Evolutionary conservation across 2,113 vertebrate genomes (phyloP).

Genomic region (Mirounga angustirostris): DNA sequence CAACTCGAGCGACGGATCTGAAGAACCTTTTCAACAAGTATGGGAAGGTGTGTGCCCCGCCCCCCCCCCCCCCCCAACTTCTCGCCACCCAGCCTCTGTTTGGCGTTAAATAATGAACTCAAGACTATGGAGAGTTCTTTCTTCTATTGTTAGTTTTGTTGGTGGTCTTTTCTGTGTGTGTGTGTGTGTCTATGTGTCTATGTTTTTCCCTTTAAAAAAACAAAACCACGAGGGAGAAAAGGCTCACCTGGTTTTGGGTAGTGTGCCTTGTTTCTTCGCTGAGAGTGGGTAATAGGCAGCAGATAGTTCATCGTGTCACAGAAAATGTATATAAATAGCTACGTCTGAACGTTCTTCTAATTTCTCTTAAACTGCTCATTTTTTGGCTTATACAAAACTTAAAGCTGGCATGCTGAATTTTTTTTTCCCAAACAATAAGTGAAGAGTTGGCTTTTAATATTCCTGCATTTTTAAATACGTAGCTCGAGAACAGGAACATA

Average conservation of each 20-base stretch:
- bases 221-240: neutral
- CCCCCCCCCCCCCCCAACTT: rapidly evolving
- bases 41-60: slow-evolving; percentile 92
- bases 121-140: neutral
- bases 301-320: rapidly evolving
- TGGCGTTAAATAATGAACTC: neutral
- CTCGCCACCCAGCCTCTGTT: rapidly evolving
- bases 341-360: neutral
- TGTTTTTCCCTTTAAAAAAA: neutral
- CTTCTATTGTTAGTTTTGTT: neutral
- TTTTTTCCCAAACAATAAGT: neutral
- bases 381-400: neutral
- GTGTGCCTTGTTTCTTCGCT: neutral
- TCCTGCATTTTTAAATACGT: neutral
- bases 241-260: neutral
- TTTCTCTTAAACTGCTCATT: neutral
- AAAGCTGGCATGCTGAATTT: neutral
- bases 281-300: too few species aligned
- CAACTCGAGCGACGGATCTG: slow-evolving; percentile 97
- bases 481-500: neutral
- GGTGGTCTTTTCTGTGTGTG: neutral
- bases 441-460: neutral
- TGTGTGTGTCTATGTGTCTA: too few species aligned
- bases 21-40: slow-evolving; percentile 99
- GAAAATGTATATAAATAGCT: neutral